Base-by-base conservation (phyloP, 2,888 invertebrate genomes). In the Neria commutata region DNA sequence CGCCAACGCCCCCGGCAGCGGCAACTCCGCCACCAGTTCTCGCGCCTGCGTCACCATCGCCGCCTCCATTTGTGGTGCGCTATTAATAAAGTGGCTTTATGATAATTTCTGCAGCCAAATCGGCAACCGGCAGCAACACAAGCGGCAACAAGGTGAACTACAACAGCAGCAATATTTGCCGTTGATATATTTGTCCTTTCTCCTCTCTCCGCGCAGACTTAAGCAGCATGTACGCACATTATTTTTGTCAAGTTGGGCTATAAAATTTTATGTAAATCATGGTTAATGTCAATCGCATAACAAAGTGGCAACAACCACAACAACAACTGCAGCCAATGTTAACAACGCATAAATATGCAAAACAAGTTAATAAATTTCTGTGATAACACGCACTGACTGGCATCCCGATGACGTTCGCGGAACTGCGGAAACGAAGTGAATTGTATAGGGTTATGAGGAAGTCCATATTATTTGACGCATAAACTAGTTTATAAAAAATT, bases 281-380 rank as follows among this genome's bases (percentile, higher is more conserved):
- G n/a, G 6, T 37, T 37, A 37, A 37, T 37, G 37, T 37, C 37
- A n/a, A n/a, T n/a, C n/a, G n/a, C n/a, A n/a, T n/a, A n/a, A n/a
- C n/a, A n/a, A n/a, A n/a, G n/a, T n/a, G 37, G 14, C 37, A 37
- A 37, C 37, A 37, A 37, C 37, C 4, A 14, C 37, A 37, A 37
- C 8, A 37, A 14, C 42, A n/a, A n/a, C n/a, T n/a, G n/a, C n/a
- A n/a, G n/a, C n/a, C n/a, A 3, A 42, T 42, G 42, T 42, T 19
- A 42, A 42, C 42, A 42, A 42, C 42, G 21, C 42, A 42, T 42
- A 42, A 42, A 42, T 42, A 42, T 11, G 37, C 42, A 21, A 19
- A 42, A 19, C 6, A 21, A 42, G 42, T 42, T 42, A 17, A 42
- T 42, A 42, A 42, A 42, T 42, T 42, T 17, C 14, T n/a, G n/a